Base-by-base conservation (phyloP, 1,140 invertebrate genomes). In the Brachionus asplanchnoidis region DNA sequence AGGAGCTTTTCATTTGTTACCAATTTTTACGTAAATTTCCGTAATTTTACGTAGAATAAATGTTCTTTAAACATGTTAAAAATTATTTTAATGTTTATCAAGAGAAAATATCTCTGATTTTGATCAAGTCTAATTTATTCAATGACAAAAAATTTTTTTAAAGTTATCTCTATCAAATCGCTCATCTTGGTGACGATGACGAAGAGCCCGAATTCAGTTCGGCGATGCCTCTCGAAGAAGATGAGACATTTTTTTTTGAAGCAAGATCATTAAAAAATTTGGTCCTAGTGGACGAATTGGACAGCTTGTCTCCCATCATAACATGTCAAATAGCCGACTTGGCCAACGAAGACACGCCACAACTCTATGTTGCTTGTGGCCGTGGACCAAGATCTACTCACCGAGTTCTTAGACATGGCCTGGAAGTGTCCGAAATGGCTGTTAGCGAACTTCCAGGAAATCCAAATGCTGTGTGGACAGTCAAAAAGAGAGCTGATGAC, bases 401-500 rank as follows among this genome's bases (percentile, higher is more conserved):
- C 3, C 90, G 97, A 87, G 95, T 99, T 1, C 90, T 99, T 3
- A 92, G 97, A 60, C 98, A 99, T 90, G 98, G 98, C 87, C 91
- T 99, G 12, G 97, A 99, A 92, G 90, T 91, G 32, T 96, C 96
- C 0, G 98, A 99, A 91, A 99, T 99, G 97, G 98, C 97, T 86
- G 97, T 99, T 3, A 99, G 97, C 68, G 97, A 99, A 90, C 90
- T 99, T 85, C 98, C 98, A 12, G 97, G 97, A 89, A 99, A 97
- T 89, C 98, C 98, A 9, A 99, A 98, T 91, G 97, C 97, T 87
- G 98, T 99, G 6, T 99, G 98, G 98, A 99, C 98, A 42, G 97
- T 99, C 1, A 97, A 98, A 89, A 93, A 94, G 88, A 93, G 95
- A 89, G 93, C 94, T 88, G 97, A 99, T 92, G 96, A 95, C 97